These are phyloP conservation scores for Anastrepha ludens DNA, from an alignment of 1,140 invertebrate genomes.

Conservation along the genomic window DNA sequence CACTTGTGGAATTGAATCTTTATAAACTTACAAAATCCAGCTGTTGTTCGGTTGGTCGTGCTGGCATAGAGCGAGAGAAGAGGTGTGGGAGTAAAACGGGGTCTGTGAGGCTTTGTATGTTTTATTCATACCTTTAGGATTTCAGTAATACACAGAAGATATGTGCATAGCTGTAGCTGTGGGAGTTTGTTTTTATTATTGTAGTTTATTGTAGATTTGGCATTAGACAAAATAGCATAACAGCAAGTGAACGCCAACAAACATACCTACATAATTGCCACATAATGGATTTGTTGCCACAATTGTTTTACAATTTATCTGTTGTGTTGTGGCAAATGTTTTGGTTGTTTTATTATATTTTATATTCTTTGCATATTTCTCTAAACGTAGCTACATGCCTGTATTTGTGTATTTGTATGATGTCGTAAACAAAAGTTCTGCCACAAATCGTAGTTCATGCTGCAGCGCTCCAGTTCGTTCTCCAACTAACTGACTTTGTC, in stretches of 20 bases:
- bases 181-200: background rate
- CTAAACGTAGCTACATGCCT: background rate
- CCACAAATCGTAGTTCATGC: constrained; percentile 34
- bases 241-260: background rate
- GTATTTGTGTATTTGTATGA: background rate
- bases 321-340: constrained; percentile 28
- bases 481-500: constrained; percentile 28
- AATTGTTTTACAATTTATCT: constrained; percentile 54
- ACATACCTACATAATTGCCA: constrained; percentile 72
- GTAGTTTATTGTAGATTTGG: background rate
- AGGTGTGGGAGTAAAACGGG: background rate
- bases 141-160: background rate
- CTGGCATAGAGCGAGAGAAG: background rate
- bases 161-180: background rate
- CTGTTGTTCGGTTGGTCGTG: background rate
- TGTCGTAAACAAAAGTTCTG: background rate
- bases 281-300: constrained; percentile 72
- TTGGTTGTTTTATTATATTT: constrained; percentile 35
- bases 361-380: background rate
- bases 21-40: constrained; percentile 16
- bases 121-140: constrained; percentile 60
- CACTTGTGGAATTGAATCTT: constrained; percentile 19
- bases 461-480: background rate
- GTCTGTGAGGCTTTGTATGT: constrained; percentile 57
- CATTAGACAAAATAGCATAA: background rate